Conservation (phyloP, 1,140 invertebrate genomes). For the Bathynomus jamesi region DNA sequence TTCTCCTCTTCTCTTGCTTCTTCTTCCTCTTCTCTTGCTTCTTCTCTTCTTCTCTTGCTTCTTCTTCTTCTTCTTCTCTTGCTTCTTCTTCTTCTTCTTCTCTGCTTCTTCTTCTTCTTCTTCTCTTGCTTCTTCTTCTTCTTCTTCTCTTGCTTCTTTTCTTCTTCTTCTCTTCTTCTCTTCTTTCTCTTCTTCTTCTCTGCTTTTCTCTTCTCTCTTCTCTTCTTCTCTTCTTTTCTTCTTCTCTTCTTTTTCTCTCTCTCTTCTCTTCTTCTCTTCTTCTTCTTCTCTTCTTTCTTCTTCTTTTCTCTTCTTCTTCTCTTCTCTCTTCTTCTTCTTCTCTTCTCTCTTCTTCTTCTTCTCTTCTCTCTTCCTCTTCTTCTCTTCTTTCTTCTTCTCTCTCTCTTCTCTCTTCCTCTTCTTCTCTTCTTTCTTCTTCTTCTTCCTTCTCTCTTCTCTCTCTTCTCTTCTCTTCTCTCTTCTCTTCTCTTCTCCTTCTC, state of each 20-base stretch:
- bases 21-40: neutral
- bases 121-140: neutral
- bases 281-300: neutral
- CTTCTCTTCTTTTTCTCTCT: neutral
- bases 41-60: neutral
- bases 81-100: neutral
- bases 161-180: neutral
- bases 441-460: neutral
- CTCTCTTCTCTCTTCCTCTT: neutral
- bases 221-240: neutral
- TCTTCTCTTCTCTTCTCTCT: neutral
- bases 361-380: neutral
- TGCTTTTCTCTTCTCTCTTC: neutral
- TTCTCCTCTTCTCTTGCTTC: neutral
- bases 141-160: neutral
- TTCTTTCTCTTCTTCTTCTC: neutral
- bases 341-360: neutral
- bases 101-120: neutral
- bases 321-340: neutral
- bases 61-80: neutral
- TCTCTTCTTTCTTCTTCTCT: neutral
- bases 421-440: neutral
- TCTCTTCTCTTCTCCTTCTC: neutral
- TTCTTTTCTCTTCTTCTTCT: neutral
- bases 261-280: too few species aligned